These are phyloP conservation scores for Chymomyza amoena DNA, from an alignment of 2,888 invertebrate genomes.

Conservation along the genomic window DNA sequence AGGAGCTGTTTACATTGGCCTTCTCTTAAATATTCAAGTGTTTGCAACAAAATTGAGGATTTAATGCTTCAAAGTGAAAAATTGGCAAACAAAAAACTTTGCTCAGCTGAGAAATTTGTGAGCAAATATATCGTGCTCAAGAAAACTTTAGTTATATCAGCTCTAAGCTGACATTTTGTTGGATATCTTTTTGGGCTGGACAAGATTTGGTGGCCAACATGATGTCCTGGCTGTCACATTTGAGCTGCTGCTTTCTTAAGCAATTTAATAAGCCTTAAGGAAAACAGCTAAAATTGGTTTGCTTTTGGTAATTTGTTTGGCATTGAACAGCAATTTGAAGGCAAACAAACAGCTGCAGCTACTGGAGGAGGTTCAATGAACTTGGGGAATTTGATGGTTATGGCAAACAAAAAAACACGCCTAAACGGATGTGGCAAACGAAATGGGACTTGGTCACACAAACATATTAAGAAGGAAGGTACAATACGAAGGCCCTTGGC, in stretches of 20 bases:
- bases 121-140: not conserved
- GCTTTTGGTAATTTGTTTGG: not conserved
- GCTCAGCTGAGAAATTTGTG: not conserved
- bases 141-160: not conserved
- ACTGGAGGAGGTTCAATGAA: not conserved
- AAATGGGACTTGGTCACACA: not conserved
- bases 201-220: no score
- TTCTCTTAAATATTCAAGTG: not conserved
- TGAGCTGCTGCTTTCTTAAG: not conserved
- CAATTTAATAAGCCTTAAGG: not conserved
- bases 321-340: not conserved
- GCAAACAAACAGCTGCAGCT: not conserved
- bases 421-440: no score
- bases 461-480: no score
- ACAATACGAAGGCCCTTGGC: no score
- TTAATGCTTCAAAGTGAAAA: not conserved
- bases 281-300: not conserved
- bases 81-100: not conserved
- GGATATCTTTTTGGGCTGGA: not conserved
- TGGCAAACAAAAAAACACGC: no score
- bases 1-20: constrained; percentile 1
- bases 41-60: not conserved
- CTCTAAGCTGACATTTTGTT: not conserved
- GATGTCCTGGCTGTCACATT: no score
- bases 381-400: not conserved